phyloP scores from a whole-genome alignment of 2,113 vertebrate species.

The Neofelis nebulosa region DNA sequence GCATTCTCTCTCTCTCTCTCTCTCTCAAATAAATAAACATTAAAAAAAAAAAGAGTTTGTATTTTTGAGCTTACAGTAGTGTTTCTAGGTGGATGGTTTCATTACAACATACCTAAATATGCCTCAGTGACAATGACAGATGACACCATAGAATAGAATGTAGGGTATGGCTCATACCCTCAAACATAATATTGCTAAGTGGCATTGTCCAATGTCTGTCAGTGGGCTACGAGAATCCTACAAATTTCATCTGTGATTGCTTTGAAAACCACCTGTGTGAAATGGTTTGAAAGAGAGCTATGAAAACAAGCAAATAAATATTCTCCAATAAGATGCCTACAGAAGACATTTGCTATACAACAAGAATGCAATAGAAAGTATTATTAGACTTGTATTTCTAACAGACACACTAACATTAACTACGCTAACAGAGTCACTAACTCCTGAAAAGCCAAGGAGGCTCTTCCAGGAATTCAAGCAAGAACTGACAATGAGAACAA shows the following conservation, averaged over 20 bases:
- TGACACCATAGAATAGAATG: background rate
- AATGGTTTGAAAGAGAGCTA: background rate
- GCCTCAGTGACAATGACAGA: background rate
- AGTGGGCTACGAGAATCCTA: background rate
- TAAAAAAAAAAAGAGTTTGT: background rate
- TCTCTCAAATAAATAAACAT: too few species aligned
- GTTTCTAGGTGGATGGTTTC: background rate
- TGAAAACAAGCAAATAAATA: conserved; percentile 8
- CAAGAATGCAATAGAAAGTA: background rate
- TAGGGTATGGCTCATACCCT: background rate
- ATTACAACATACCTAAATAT: background rate
- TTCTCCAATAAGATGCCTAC: background rate
- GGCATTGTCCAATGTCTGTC: background rate
- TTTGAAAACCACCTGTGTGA: background rate
- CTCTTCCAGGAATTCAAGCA: background rate
- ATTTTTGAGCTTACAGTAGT: background rate
- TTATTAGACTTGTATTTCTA: background rate
- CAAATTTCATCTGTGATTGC: background rate
- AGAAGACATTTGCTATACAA: background rate
- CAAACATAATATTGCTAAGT: background rate
- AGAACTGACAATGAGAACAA: background rate
- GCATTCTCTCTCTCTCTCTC: too few species aligned
- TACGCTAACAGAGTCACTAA: too few species aligned
- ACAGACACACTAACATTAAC: background rate
- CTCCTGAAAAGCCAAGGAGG: background rate